Evolutionary conservation across 1,140 invertebrate genomes (phyloP).

Genomic region (Euura saliciscinereae): DNA sequence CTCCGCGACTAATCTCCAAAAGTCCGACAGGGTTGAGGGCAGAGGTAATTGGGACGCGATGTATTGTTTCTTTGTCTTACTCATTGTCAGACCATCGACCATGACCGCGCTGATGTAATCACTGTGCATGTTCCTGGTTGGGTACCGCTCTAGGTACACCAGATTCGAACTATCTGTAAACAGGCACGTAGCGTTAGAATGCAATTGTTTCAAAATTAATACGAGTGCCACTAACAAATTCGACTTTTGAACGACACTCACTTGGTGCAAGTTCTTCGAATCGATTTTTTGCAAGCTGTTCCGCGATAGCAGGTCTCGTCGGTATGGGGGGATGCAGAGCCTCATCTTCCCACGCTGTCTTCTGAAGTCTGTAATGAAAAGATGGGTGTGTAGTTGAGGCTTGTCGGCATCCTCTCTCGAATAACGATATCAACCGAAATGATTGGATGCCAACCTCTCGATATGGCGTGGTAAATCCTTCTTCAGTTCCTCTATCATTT

Average conservation of each 20-base stretch:
- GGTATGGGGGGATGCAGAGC: slow-evolving; percentile 24
- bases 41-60: slow-evolving; percentile 63
- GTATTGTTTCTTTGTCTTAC: slow-evolving; percentile 44
- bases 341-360: slow-evolving; percentile 35
- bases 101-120: slow-evolving; percentile 72
- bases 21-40: slow-evolving; percentile 61
- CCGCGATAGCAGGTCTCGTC: slow-evolving; percentile 25
- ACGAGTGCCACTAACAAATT: background rate
- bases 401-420: background rate
- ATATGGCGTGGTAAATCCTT: slow-evolving; percentile 30
- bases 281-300: slow-evolving; percentile 37
- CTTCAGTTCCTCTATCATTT: slow-evolving; percentile 33
- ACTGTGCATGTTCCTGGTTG: slow-evolving; percentile 23
- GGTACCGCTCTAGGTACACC: slow-evolving; percentile 18
- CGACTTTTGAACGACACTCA: background rate
- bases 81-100: slow-evolving; percentile 66
- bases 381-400: background rate
- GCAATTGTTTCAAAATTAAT: too few relatives aligned
- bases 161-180: background rate
- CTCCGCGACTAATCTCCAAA: slow-evolving; percentile 69
- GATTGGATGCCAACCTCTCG: slow-evolving; percentile 28
- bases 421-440: background rate
- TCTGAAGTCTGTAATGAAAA: background rate
- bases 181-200: background rate
- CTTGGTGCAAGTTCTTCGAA: slow-evolving; percentile 35